These are phyloP conservation scores for Trachymyrmex septentrionalis DNA, from an alignment of 1,140 invertebrate species.

Conservation along the genomic window DNA sequence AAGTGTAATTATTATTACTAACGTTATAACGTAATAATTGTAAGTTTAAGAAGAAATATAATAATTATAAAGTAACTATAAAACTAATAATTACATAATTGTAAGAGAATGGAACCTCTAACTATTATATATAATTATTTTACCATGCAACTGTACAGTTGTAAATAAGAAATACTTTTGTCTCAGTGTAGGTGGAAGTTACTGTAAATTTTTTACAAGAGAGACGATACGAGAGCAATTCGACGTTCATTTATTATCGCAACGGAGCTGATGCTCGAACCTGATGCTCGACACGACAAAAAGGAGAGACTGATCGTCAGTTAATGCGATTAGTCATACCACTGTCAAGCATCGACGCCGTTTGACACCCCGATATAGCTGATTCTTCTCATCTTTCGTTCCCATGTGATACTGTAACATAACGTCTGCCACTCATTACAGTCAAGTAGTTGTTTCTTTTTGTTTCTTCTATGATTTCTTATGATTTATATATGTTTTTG, in stretches of 20 bases:
- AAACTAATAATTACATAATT: no score
- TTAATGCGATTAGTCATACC: background rate
- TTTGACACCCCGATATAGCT: constrained; percentile 42
- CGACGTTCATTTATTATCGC: constrained; percentile 7
- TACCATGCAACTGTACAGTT: no score
- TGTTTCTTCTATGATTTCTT: constrained; percentile 81
- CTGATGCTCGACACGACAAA: constrained; percentile 16
- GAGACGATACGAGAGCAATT: background rate
- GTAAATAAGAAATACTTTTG: no score
- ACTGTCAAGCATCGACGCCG: constrained; percentile 20
- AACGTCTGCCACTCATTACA: constrained; percentile 62
- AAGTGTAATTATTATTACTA: no score
- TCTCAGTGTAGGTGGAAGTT: no score
- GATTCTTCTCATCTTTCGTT: constrained; percentile 18
- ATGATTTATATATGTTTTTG: constrained; percentile 85
- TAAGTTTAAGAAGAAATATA: no score
- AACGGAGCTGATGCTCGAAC: background rate
- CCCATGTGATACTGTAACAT: constrained; percentile 52
- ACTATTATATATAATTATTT: no score
- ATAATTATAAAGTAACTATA: no score
- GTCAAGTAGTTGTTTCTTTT: constrained; percentile 75
- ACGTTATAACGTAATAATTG: no score
- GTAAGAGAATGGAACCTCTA: no score
- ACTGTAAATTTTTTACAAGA: background rate
- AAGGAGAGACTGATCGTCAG: constrained; percentile 11